These are phyloP conservation scores for Ceramica pisi DNA, from an alignment of 2,888 invertebrate species.

Conservation along the genomic window DNA sequence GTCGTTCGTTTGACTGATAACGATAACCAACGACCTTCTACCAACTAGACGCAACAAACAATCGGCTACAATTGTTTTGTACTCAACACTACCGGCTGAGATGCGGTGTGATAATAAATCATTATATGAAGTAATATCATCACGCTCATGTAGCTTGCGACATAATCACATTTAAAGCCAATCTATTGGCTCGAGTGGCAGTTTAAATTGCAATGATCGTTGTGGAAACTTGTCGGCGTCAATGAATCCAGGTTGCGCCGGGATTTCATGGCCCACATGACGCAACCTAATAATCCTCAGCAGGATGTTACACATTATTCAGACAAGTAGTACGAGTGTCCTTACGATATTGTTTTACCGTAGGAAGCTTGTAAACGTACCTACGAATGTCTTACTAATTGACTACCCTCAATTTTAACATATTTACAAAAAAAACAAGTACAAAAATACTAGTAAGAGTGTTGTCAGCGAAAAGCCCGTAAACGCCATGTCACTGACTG, in stretches of 20 bases:
- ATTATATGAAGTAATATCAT: conserved; percentile 33
- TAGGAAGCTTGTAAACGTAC: neutral
- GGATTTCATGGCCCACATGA: conserved; percentile 32
- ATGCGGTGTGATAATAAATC: conserved; percentile 27
- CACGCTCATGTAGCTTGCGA: conserved; percentile 16
- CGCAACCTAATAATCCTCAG: conserved; percentile 33
- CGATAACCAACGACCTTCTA: conserved; percentile 57
- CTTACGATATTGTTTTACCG: neutral
- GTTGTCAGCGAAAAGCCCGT: conserved; percentile 7
- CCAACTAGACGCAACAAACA: conserved; percentile 51
- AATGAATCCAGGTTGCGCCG: conserved; percentile 16
- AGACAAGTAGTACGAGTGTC: conserved; percentile 25
- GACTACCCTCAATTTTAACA: neutral
- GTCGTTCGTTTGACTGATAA: conserved; percentile 60
- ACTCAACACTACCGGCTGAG: conserved; percentile 31
- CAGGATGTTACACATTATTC: conserved; percentile 29
- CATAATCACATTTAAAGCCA: conserved; percentile 22
- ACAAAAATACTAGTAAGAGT: neutral
- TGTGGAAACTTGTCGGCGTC: conserved; percentile 40
- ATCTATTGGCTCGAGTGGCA: conserved; percentile 27
- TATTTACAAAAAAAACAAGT: neutral
- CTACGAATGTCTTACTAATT: neutral
- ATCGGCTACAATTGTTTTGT: conserved; percentile 39
- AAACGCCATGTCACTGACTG: conserved; percentile 31
- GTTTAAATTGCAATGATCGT: conserved; percentile 34